Evolutionary conservation across 1,140 invertebrate species (phyloP).

Genomic region (Cotesia chilonis): DNA sequence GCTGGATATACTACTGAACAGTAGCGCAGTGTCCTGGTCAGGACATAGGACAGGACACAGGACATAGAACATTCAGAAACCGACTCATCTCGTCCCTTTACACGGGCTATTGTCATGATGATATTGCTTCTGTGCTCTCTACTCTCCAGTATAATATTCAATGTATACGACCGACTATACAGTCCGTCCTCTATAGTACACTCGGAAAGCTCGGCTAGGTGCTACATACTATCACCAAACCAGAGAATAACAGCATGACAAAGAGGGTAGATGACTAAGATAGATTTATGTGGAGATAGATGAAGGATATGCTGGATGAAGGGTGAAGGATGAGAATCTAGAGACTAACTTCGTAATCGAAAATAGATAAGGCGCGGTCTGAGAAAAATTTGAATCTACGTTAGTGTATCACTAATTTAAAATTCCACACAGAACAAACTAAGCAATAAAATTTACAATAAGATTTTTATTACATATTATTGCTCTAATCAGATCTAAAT

Average conservation of each 20-base stretch:
- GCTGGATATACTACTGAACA: too few relatives aligned
- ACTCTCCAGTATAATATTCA: background rate
- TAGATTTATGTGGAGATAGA: background rate
- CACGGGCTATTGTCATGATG: slow-evolving; percentile 17
- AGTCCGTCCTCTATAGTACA: background rate
- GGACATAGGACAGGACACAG: background rate
- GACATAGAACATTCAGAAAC: too few relatives aligned
- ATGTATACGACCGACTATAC: background rate
- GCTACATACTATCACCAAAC: background rate
- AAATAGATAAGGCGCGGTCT: background rate
- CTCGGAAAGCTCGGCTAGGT: background rate
- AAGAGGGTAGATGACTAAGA: background rate
- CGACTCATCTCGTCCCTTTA: background rate
- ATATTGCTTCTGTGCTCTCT: slow-evolving; percentile 16
- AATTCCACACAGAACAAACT: too few relatives aligned
- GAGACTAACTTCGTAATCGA: slow-evolving; percentile 4
- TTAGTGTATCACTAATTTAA: too few relatives aligned
- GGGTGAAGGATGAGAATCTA: background rate
- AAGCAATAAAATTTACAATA: too few relatives aligned
- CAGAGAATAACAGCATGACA: slow-evolving; percentile 14
- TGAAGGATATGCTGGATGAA: too few relatives aligned
- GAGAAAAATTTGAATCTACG: too few relatives aligned
- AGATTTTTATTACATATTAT: too few relatives aligned
- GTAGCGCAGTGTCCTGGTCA: too few relatives aligned
- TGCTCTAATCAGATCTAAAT: too few relatives aligned